phyloP scores from a whole-genome alignment of 2,888 invertebrate species.

The Diploptera punctata region DNA sequence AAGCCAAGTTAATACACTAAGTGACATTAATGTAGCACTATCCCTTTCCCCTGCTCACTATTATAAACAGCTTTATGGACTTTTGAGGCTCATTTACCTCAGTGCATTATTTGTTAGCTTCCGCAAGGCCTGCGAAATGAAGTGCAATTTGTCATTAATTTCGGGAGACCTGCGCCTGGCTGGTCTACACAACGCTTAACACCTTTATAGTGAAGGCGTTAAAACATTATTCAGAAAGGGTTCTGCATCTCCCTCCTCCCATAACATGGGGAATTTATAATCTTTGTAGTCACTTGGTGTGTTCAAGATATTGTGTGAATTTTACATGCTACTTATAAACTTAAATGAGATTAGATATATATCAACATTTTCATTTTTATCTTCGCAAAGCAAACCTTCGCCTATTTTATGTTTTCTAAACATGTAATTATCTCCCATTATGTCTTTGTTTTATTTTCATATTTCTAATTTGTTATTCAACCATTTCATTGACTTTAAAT shows the following conservation, averaged over 20 bases:
- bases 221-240: conserved; percentile 12
- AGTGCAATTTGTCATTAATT: conserved; percentile 29
- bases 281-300: too few relatives aligned
- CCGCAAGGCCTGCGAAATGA: conserved; percentile 7
- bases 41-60: not conserved
- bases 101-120: conserved; percentile 26
- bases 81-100: conserved; percentile 30
- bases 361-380: too few relatives aligned
- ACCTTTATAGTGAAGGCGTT: conserved; percentile 1
- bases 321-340: too few relatives aligned
- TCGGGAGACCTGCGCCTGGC: not conserved
- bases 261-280: not conserved
- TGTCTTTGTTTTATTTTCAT: too few relatives aligned
- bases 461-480: too few relatives aligned
- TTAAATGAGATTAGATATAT: too few relatives aligned
- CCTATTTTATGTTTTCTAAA: too few relatives aligned
- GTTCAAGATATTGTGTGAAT: too few relatives aligned
- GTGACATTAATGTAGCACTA: conserved; percentile 27
- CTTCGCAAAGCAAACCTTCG: too few relatives aligned
- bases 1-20: conserved; percentile 21
- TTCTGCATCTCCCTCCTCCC: not conserved
- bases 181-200: not conserved
- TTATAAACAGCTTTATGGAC: conserved; percentile 31
- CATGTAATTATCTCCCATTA: too few relatives aligned
- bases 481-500: too few relatives aligned